A percentile compares a stretch with the other conserved stretches of the same genome.
Conservation (phyloP, 1,140 invertebrate genomes). For the Glomeris maerens region DNA sequence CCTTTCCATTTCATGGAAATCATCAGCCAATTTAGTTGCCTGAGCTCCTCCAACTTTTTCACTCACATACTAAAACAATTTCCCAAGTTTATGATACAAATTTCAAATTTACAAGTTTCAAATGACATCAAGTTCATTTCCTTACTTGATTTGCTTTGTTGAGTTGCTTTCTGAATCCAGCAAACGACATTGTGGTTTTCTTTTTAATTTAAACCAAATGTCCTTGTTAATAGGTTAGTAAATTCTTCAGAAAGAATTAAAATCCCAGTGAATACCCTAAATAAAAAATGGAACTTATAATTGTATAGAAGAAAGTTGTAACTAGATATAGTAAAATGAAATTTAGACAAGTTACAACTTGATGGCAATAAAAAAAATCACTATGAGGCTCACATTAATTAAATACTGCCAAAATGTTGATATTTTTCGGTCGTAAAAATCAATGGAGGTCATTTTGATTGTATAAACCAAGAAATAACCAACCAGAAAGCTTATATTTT, state of each 20-base stretch:
- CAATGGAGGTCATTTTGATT: too few species aligned
- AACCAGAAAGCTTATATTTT: too few species aligned
- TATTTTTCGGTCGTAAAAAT: too few species aligned
- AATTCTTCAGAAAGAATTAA: not conserved
- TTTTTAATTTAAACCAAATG: not conserved
- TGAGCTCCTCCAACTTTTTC: conserved; percentile 99
- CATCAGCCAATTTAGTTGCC: conserved; percentile 96
- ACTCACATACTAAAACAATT: conserved; percentile 78
- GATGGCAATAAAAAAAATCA: too few species aligned
- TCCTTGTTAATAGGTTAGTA: not conserved
- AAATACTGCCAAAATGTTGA: too few species aligned
- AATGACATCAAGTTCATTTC: conserved; percentile 4
- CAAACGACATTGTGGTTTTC: conserved; percentile 66
- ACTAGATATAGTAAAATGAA: too few species aligned
- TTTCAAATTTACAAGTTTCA: conserved; percentile 2
- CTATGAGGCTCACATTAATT: too few species aligned
- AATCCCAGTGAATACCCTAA: not conserved
- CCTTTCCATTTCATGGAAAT: conserved; percentile 98
- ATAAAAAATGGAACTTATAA: too few species aligned
- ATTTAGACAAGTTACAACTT: too few species aligned
- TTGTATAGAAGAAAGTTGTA: too few species aligned
- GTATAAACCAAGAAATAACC: too few species aligned
- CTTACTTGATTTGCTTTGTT: conserved; percentile 96
- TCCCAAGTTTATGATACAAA: conserved; percentile 9
- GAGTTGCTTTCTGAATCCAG: conserved; percentile 93